Conservation (phyloP, 2,888 invertebrate species). For the Limnephilus lunatus region DNA sequence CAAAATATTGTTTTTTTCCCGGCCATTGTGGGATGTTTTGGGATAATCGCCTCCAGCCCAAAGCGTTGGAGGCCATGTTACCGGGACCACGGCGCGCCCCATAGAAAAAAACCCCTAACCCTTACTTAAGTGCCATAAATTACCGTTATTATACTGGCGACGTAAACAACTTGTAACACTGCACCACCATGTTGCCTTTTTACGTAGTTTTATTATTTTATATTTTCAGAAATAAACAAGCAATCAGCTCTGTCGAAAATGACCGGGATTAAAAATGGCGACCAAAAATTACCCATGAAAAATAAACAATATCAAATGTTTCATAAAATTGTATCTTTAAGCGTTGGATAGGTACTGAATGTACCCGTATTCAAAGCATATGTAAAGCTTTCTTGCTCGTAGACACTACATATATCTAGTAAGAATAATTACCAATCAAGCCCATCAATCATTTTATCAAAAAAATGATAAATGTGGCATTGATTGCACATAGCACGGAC, state of each 20-base stretch:
- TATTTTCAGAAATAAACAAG: not conserved
- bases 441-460: not conserved
- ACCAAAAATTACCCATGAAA: not conserved
- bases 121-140: constrained; percentile 58
- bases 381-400: not conserved
- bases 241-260: not conserved
- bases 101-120: constrained; percentile 48
- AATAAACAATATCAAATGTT: not conserved
- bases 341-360: not conserved
- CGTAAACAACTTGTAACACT: constrained; percentile 29
- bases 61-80: constrained; percentile 39
- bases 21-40: constrained; percentile 58
- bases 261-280: not conserved
- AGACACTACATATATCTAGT: not conserved
- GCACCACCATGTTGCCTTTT: not conserved
- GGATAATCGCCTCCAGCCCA: constrained; percentile 43
- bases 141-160: constrained; percentile 56
- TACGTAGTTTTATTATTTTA: not conserved
- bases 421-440: no score
- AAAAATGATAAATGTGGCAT: not conserved
- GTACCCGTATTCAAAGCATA: not conserved
- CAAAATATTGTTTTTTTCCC: constrained; percentile 56
- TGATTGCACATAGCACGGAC: not conserved
- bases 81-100: not conserved
- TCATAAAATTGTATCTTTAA: not conserved